Evolutionary conservation across 2,113 vertebrate genomes (phyloP), one percentile per base, ranked within the genome.

Genomic region (Puntigrus tetrazona): DNA sequence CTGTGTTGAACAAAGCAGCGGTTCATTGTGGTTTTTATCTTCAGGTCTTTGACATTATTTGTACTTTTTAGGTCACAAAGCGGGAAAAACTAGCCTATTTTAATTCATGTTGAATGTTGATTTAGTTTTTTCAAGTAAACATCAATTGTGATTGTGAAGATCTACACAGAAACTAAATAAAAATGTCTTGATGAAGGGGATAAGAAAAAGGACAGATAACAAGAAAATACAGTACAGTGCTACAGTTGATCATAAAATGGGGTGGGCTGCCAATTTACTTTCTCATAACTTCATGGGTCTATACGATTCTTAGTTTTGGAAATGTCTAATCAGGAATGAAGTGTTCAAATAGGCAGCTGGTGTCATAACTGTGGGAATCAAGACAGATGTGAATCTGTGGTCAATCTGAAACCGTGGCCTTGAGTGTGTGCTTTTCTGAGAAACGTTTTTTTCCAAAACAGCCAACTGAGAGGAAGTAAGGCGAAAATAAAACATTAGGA

Each of bases 401-500:
- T 75, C 73, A 75, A 29, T 47, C 27, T 20, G 7, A 78, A 78
- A 43, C 77, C 29, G 38, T 5, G 55, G 36, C 77, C 77, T 29
- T 29, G n/a, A 41, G 55, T 27, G 16, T 45, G 14, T 47, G 27
- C 59, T 67, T 80, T 67, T 70, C 45, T 52, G 45, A 70, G 79
- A 18, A 14, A 22, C 78, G n/a, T n/a, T 50, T 4, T 9, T 27
- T 50, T 73, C 38, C 45, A 75, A 75, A 75, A 50, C 41, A 80
- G 55, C 18, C 6, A 65, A 65, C 10, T 36, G 43, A 50, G 29
- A 25, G 55, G n/a, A 41, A 59, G 25, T 45, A 27, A 43, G 38
- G 8, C 73, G 80, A 31, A 83, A 85, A 90, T 76, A 87, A 84
- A 85, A 90, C 25, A 77, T 36, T 41, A 9, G 29, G 14, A 80